phyloP scores from a whole-genome alignment of 2,888 invertebrate genomes.

The Chrysolina oricalcia region DNA sequence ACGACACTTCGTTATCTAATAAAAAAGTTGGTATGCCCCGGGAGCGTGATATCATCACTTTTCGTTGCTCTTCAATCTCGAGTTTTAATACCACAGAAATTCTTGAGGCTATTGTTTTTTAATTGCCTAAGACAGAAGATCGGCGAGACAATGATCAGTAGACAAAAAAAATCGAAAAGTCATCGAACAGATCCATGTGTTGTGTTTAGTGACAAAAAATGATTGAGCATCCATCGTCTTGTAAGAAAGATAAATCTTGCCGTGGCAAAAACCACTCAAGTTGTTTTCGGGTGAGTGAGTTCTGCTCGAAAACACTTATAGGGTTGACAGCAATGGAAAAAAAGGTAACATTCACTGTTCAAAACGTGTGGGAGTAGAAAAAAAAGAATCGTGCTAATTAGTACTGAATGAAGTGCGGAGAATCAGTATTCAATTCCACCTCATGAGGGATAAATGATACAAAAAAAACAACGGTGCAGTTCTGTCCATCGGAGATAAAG shows the following conservation, averaged over 20 bases:
- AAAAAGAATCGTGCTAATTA: too few relatives aligned
- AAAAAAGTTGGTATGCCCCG: conserved; percentile 5
- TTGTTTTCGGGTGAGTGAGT: neutral
- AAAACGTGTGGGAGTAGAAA: too few relatives aligned
- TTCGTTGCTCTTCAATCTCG: conserved; percentile 7
- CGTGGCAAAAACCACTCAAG: neutral
- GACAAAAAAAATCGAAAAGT: conserved; percentile 16
- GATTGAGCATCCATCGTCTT: conserved; percentile 4
- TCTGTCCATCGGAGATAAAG: too few relatives aligned
- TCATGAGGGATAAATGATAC: too few relatives aligned
- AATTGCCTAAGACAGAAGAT: conserved; percentile 29
- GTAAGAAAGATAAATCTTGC: conserved; percentile 2
- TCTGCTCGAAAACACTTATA: neutral
- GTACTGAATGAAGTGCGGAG: too few relatives aligned
- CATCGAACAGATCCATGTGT: conserved; percentile 18
- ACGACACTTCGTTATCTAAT: conserved; percentile 18
- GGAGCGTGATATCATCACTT: conserved; percentile 33
- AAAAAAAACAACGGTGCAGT: too few relatives aligned
- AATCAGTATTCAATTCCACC: too few relatives aligned
- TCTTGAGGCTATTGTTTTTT: conserved; percentile 29
- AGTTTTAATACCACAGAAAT: conserved; percentile 28
- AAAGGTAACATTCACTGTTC: neutral
- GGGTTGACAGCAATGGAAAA: neutral
- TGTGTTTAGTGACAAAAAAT: conserved; percentile 19
- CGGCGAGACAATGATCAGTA: conserved; percentile 24